A percentile compares a stretch with the other conserved stretches of the same genome.
Evolutionary conservation across 2,797 vertebrate species (phyloP).

Genomic region (Chaetophractus vellerosus): DNA sequence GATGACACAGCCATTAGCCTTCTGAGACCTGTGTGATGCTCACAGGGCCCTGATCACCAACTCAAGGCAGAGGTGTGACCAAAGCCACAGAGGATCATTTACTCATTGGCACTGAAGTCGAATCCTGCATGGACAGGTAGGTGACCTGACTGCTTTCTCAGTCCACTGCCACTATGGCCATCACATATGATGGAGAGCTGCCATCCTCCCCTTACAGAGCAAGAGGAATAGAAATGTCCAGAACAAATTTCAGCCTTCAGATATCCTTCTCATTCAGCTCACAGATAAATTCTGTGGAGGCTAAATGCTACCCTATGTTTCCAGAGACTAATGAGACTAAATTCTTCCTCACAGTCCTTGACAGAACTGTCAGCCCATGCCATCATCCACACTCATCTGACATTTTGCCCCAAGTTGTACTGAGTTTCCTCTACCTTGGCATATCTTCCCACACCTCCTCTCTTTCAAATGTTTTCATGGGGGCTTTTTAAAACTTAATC

Average conservation of each 20-base stretch:
- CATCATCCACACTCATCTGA: neutral
- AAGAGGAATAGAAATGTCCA: neutral
- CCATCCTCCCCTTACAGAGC: neutral
- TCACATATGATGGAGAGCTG: too few relatives aligned
- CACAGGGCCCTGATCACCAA: neutral
- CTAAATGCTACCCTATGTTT: neutral
- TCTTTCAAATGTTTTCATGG: neutral
- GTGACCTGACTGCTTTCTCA: neutral
- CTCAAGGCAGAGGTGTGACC: neutral
- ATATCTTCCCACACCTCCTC: neutral
- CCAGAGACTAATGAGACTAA: neutral
- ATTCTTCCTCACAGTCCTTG: neutral
- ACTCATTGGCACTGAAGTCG: neutral
- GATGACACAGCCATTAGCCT: neutral
- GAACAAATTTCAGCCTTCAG: too few relatives aligned
- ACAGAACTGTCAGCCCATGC: neutral
- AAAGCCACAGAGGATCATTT: too few relatives aligned
- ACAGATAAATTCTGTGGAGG: neutral
- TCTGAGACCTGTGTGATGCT: too few relatives aligned
- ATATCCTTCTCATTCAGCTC: neutral
- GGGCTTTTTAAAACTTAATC: too few relatives aligned
- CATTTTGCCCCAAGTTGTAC: rapidly evolving
- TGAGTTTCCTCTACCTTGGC: neutral
- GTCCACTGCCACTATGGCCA: neutral
- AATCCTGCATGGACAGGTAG: neutral